Evolutionary conservation across 2,797 vertebrate species (phyloP).

Genomic region (Enteromius argenteus): DNA sequence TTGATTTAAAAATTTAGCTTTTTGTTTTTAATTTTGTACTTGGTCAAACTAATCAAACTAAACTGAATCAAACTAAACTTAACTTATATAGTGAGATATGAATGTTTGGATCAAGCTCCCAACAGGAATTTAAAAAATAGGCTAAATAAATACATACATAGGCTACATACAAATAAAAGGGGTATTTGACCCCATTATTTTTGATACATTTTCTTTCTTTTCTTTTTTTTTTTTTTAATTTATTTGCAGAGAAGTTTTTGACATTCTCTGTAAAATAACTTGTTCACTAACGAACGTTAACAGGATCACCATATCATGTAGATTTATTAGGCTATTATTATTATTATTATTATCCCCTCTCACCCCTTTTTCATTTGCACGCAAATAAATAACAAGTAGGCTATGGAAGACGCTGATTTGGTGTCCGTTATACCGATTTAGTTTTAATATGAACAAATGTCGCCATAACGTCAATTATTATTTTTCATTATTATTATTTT

Average conservation of each 20-base stretch:
- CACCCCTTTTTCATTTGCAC: neutral
- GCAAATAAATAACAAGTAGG: neutral
- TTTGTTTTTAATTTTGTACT: no score
- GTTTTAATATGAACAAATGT: neutral
- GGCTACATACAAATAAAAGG: neutral
- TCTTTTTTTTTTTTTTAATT: no score
- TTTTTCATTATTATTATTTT: neutral
- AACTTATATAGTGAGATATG: no score
- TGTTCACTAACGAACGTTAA: neutral
- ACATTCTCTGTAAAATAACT: neutral
- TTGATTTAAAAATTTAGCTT: no score
- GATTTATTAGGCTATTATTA: no score
- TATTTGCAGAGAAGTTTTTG: neutral
- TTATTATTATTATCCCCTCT: no score
- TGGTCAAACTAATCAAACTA: no score
- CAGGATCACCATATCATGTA: neutral
- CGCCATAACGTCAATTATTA: no score
- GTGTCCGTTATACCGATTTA: neutral
- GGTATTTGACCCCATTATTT: neutral
- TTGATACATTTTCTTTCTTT: neutral
- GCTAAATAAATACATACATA: neutral
- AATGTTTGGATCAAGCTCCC: neutral
- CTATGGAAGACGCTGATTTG: neutral
- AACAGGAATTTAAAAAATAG: neutral
- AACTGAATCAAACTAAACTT: no score